These are phyloP conservation scores for Muschampia plurimacula DNA, from an alignment of 2,888 invertebrate species.

Conservation along the genomic window DNA sequence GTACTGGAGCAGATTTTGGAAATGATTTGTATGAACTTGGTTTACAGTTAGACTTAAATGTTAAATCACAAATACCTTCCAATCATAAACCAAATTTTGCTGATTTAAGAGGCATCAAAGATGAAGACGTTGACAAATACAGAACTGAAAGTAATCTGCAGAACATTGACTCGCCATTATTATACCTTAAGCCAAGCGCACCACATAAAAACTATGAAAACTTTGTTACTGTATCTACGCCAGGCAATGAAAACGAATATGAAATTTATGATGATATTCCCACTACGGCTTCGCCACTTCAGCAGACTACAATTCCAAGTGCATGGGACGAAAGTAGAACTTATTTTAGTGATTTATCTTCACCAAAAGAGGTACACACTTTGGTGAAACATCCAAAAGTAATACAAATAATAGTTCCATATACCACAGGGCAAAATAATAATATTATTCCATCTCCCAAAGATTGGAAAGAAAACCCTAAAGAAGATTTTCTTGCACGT, in stretches of 20 bases:
- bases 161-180: slow-evolving; percentile 86
- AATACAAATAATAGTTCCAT: slow-evolving; percentile 93
- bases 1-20: slow-evolving; percentile 67
- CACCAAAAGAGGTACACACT: slow-evolving; percentile 54
- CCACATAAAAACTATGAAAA: slow-evolving; percentile 83
- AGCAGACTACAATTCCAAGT: slow-evolving; percentile 52
- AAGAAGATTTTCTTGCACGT: slow-evolving; percentile 74
- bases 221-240: slow-evolving; percentile 67
- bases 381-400: slow-evolving; percentile 84
- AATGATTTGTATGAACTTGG: slow-evolving; percentile 69
- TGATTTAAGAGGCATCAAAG: slow-evolving; percentile 74
- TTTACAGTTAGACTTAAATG: slow-evolving; percentile 62
- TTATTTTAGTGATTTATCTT: slow-evolving; percentile 57
- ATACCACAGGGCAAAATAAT: slow-evolving; percentile 81
- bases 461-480: slow-evolving; percentile 59
- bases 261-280: slow-evolving; percentile 76
- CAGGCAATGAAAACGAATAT: slow-evolving; percentile 66
- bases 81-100: slow-evolving; percentile 71
- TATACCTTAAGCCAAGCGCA: slow-evolving; percentile 80
- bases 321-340: slow-evolving; percentile 65
- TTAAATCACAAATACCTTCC: slow-evolving; percentile 54
- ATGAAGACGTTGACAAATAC: slow-evolving; percentile 77
- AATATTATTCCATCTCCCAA: slow-evolving; percentile 66
- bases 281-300: slow-evolving; percentile 58
- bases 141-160: slow-evolving; percentile 78